phyloP scores from a whole-genome alignment of 2,797 vertebrate genomes.

The Muscicapa comitata region DNA sequence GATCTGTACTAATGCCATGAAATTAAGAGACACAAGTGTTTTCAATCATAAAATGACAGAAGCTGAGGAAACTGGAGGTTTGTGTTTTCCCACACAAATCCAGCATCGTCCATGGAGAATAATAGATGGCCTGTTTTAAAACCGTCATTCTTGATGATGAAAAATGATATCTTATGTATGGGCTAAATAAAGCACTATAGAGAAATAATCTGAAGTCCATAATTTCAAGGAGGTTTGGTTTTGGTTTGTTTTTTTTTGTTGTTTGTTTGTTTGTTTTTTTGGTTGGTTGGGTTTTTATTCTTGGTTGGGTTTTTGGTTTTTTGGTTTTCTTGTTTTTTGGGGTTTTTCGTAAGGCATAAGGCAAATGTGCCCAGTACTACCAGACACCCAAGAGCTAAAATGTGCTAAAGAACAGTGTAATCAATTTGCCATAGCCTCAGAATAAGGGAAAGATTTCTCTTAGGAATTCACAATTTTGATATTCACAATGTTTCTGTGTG shows the following conservation, averaged over 20 bases:
- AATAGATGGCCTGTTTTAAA: neutral
- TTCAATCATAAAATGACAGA: slow-evolving; percentile 35
- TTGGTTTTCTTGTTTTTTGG: no score
- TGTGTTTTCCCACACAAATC: slow-evolving; percentile 23
- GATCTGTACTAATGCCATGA: neutral
- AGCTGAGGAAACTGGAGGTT: neutral
- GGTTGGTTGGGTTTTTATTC: neutral
- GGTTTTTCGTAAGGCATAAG: neutral
- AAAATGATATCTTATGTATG: neutral
- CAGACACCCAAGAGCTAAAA: neutral
- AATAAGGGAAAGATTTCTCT: neutral
- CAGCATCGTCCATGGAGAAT: neutral
- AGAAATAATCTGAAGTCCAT: neutral
- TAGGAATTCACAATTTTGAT: neutral
- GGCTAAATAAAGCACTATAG: neutral
- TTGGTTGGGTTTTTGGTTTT: neutral
- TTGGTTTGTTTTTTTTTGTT: no score
- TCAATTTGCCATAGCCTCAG: neutral
- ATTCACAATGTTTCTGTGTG: neutral
- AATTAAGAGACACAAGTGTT: slow-evolving; percentile 34
- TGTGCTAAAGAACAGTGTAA: neutral
- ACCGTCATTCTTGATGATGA: neutral
- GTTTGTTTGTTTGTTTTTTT: no score
- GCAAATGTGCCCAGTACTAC: neutral
- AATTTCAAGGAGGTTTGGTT: neutral